phyloP scores from a whole-genome alignment of 2,113 vertebrate species.

The Neodontobutis hainanensis region DNA sequence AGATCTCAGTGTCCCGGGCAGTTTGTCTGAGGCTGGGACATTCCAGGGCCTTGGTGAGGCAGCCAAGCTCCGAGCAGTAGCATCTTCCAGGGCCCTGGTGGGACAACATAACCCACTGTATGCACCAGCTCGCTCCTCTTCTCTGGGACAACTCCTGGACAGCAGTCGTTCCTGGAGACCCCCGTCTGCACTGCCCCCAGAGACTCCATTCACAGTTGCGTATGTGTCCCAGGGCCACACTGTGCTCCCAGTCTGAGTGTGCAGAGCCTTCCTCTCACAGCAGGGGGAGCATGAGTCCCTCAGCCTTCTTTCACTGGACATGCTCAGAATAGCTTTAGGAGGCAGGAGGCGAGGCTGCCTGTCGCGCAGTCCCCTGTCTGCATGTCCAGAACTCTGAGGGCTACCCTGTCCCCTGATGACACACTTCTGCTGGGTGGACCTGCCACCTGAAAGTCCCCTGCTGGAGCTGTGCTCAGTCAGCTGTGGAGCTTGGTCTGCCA shows the following conservation, averaged over 20 bases:
- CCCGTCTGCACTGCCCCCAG: conserved; percentile 72
- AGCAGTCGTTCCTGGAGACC: conserved; percentile 79
- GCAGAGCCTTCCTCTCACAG: conserved; percentile 77
- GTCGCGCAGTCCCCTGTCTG: conserved; percentile 67
- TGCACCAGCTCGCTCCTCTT: conserved; percentile 74
- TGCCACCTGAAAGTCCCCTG: conserved; percentile 82
- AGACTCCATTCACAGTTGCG: conserved; percentile 69
- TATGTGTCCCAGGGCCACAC: conserved; percentile 69
- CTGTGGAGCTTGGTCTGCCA: conserved; percentile 68
- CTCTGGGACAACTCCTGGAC: conserved; percentile 78
- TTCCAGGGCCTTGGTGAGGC: conserved; percentile 90
- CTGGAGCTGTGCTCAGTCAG: conserved; percentile 68
- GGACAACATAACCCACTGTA: conserved; percentile 78
- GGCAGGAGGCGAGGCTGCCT: conserved; percentile 75
- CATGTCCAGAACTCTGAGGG: conserved; percentile 71
- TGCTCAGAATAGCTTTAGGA: conserved; percentile 76
- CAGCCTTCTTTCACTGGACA: conserved; percentile 75
- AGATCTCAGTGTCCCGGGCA: conserved; percentile 86
- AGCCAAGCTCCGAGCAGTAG: conserved; percentile 80
- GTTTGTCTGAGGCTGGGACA: conserved; percentile 88
- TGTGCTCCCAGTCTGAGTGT: conserved; percentile 64
- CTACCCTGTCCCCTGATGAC: conserved; percentile 75
- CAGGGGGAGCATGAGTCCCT: conserved; percentile 67
- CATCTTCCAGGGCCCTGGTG: conserved; percentile 70
- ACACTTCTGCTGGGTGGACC: conserved; percentile 85